phyloP scores from a whole-genome alignment of 2,888 invertebrate genomes.

The Ophion ellenae region DNA sequence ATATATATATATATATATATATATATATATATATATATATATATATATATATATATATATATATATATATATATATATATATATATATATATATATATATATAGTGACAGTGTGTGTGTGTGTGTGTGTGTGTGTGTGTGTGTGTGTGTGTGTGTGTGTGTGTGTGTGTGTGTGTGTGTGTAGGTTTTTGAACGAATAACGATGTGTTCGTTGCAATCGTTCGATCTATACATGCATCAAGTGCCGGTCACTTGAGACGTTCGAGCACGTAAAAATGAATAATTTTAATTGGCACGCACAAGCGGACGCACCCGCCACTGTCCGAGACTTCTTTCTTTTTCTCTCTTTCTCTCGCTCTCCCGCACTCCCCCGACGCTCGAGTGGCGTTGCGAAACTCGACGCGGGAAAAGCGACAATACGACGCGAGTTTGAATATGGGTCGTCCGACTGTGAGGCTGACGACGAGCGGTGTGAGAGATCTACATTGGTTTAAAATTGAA shows the following conservation, averaged over 20 bases:
- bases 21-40: not conserved
- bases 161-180: not conserved
- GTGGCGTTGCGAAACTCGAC: slow-evolving; percentile 7
- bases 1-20: not conserved
- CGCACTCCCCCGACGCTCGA: not conserved
- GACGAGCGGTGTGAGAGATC: too few species aligned
- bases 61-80: not conserved
- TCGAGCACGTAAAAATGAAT: slow-evolving; percentile 57
- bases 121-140: not conserved
- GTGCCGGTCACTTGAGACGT: slow-evolving; percentile 8
- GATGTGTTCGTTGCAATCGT: slow-evolving; percentile 34
- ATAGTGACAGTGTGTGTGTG: not conserved
- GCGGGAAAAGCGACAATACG: not conserved
- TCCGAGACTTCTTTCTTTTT: slow-evolving; percentile 9
- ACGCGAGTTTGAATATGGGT: not conserved
- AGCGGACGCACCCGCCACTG: slow-evolving; percentile 23
- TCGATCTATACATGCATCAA: slow-evolving; percentile 14
- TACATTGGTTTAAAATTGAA: too few species aligned
- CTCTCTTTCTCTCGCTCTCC: not conserved
- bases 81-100: not conserved
- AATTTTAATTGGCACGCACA: slow-evolving; percentile 55
- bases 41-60: too few species aligned
- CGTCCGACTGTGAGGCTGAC: not conserved
- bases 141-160: not conserved
- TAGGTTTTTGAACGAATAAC: not conserved